Evolutionary conservation across 1,140 invertebrate genomes (phyloP), one percentile per base, ranked within the genome.

Genomic region (Pachyrhynchus sulphureomaculatus): DNA sequence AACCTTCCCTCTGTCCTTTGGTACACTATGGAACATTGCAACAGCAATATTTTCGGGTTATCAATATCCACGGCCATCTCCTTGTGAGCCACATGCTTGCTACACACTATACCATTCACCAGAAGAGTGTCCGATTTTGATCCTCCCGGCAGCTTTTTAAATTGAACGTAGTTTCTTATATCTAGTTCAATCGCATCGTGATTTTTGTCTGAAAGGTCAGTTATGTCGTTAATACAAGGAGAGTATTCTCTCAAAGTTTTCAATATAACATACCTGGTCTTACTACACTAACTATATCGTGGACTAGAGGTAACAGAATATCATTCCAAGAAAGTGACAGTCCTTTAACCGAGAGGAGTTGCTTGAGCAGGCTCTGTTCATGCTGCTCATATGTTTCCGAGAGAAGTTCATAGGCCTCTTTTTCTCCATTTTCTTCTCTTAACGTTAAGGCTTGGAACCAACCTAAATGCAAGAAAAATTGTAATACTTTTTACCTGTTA

Each of bases 31-130:
- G 93, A 87, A 55, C 92, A 94, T 66, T 89, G 84, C 4, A 98
- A 79, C 0, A 98, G 75, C 0, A 98, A 79, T 48, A 98, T 90
- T 51, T 87, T 88, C 0, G 95, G 93, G 72, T 91, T 88, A 0
- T 83, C 82, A 23, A 96, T 88, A 68, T 86, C 84, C 1, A 86
- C 86, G 15, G 86, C 81, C 95, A 98, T 98, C 5, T 87, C 84
- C 70, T 91, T 88, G 77, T 98, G 93, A 0, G 92, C 89, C 0
- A 98, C 87, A 77, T 97, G 96, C 81, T 98, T 98, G 12, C 88
- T 90, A 68, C 91, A 95, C 1, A 96, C 92, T 2, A 96, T 87
- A 1, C 95, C 95, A 60, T 87, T 88, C 0, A 96, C 79, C 42
- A 97, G 84, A 64, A 82, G 80, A 15, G 89, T 90, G 64, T 97